Base-by-base conservation (phyloP, 2,113 vertebrate species). In the Canis aureus region DNA sequence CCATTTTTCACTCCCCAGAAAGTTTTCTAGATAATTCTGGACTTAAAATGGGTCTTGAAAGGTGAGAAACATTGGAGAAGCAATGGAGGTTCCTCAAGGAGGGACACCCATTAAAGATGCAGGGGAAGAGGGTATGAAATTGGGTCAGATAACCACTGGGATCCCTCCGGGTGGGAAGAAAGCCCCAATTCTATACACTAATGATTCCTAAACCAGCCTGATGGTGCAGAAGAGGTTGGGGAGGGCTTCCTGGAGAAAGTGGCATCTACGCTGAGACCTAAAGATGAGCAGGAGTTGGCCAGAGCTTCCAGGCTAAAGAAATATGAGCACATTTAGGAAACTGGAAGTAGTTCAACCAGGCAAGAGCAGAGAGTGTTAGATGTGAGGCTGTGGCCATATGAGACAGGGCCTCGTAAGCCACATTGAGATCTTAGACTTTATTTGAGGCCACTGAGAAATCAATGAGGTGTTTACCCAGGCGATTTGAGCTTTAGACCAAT, bases 161-260 rank as follows among this genome's bases (percentile, higher is more conserved):
- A 95, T 43, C 35, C 27, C 67, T 94, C 69, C 2, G 22, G 38
- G 67, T 74, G 25, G 60, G 19, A 29, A 43, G 9, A 49, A 53
- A 73, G n/a, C 25, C 49, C 35, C 62, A 43, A 59, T 38, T 92
- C 25, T 69, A 17, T 11, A 49, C 29, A 69, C 29, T 32, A 57
- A 79, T 11, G 51, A 80, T 69, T 49, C 59, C 5, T 74, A 79
- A 73, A 2, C n/a, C 83, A 73, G 53, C 16, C 55, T 88, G 23
- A 7, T 25, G 3, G 51, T 35, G 25, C 0, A 3, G 53, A 43
- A 16, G 49, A 82, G 27, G 27, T 64, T 35, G 49, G 38, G 32
- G 35, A 80, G n/a, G 84, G 57, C 49, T 92, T 89, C 91, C 74
- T 76, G 64, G 51, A 96, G 71, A 76, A 94, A 92, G 57, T 8